Conservation (phyloP, 1,140 invertebrate genomes). For the Halictus rubicundus region DNA sequence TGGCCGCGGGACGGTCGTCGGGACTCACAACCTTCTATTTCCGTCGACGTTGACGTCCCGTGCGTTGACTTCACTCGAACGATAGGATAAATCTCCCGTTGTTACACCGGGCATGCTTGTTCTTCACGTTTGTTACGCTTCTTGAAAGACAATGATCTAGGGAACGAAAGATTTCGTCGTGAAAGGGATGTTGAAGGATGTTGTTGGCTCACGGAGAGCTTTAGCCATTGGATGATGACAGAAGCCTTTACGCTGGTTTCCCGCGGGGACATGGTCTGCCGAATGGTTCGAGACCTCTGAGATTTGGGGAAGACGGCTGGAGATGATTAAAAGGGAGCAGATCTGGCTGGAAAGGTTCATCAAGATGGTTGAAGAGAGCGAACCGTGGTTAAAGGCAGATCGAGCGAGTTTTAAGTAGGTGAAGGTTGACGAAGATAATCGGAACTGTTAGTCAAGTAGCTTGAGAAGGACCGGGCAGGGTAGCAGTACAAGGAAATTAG, state of each 20-base stretch:
- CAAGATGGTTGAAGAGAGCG: too few relatives aligned
- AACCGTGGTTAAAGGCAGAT: too few relatives aligned
- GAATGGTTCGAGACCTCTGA: background rate
- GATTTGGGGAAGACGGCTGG: background rate
- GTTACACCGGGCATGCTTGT: too few relatives aligned
- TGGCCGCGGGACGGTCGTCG: slow-evolving; percentile 3
- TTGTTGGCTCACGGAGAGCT: background rate
- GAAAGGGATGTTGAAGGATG: too few relatives aligned
- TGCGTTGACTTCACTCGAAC: slow-evolving; percentile 34
- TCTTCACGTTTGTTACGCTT: too few relatives aligned
- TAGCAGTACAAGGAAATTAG: too few relatives aligned
- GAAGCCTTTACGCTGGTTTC: background rate
- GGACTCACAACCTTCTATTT: slow-evolving; percentile 5
- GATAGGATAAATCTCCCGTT: background rate
- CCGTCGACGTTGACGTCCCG: slow-evolving; percentile 6
- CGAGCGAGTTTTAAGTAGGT: too few relatives aligned
- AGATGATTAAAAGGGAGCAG: background rate
- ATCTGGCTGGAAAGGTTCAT: background rate
- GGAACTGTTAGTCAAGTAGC: too few relatives aligned
- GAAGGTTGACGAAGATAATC: too few relatives aligned
- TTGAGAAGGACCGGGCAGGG: too few relatives aligned
- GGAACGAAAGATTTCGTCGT: too few relatives aligned
- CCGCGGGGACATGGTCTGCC: background rate
- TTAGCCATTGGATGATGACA: background rate
- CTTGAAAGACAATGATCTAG: too few relatives aligned